Conservation (phyloP, 2,888 invertebrate genomes). For the Drosophila prostipennis region DNA sequence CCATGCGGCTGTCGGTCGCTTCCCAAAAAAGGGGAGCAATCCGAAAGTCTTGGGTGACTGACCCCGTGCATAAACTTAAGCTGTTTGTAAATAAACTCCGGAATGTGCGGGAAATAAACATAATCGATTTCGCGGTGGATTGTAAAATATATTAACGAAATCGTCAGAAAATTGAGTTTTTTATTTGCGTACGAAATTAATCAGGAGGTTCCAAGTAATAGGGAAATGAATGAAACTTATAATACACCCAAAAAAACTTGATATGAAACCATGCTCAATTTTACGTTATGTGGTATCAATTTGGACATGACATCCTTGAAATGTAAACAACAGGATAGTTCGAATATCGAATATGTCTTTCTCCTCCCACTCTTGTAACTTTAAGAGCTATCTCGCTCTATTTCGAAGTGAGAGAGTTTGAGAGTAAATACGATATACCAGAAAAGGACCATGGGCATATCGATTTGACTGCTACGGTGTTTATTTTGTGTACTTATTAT, state of each 20-base stretch:
- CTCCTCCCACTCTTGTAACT: too few relatives aligned
- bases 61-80: slow-evolving; percentile 40
- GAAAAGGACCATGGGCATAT: too few relatives aligned
- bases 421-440: too few relatives aligned
- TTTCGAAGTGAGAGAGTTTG: too few relatives aligned
- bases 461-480: too few relatives aligned
- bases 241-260: not conserved
- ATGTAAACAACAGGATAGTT: too few relatives aligned
- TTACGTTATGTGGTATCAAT: too few relatives aligned
- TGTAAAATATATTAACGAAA: not conserved
- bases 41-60: slow-evolving; percentile 51
- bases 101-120: slow-evolving; percentile 11
- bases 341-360: too few relatives aligned
- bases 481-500: too few relatives aligned
- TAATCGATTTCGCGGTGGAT: not conserved
- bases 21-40: slow-evolving; percentile 38
- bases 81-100: slow-evolving; percentile 17
- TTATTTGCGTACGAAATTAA: not conserved
- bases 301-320: too few relatives aligned
- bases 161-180: not conserved
- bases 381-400: too few relatives aligned
- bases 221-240: not conserved
- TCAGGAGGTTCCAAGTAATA: not conserved
- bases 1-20: slow-evolving; percentile 55
- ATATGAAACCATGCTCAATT: too few relatives aligned